Conservation (phyloP, 2,888 invertebrate species). For the Idaea dimidiata region DNA sequence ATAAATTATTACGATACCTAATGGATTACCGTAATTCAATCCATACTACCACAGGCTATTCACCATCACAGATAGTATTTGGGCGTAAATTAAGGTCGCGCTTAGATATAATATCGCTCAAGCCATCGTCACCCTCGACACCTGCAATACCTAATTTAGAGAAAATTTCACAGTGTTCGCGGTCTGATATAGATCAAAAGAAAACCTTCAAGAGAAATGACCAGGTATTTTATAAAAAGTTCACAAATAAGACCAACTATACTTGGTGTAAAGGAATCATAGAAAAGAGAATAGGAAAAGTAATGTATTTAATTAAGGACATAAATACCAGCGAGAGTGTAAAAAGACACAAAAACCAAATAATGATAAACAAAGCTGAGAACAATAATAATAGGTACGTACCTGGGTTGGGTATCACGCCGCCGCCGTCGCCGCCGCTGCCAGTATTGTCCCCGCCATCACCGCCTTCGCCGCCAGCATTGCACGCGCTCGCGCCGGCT, state of each 20-base stretch:
- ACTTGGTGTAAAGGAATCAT: conserved; percentile 5
- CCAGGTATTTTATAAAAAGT: not conserved
- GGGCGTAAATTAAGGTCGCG: conserved; percentile 8
- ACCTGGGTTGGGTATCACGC: not conserved
- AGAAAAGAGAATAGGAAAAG: conserved; percentile 12
- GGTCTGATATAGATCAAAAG: not conserved
- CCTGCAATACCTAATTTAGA: not conserved
- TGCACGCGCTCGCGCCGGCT: not conserved
- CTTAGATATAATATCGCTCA: conserved; percentile 7
- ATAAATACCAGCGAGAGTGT: not conserved
- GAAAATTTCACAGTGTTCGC: not conserved
- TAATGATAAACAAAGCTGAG: conserved; percentile 6
- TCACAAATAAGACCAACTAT: not conserved
- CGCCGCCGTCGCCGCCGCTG: not conserved
- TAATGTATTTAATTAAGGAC: conserved; percentile 14
- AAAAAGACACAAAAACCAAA: conserved; percentile 15
- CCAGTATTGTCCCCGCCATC: not conserved
- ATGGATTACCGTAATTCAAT: conserved; percentile 13
- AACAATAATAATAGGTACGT: not conserved
- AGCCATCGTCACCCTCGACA: conserved; percentile 1
- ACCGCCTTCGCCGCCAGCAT: no score
- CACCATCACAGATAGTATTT: conserved; percentile 11
- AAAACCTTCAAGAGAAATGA: not conserved
- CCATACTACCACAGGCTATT: conserved; percentile 11
- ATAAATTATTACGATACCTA: conserved; percentile 7